Evolutionary conservation across 2,888 invertebrate species (phyloP), one percentile per base, ranked within the genome.

Genomic region (Rhagophthalmus giganteus): DNA sequence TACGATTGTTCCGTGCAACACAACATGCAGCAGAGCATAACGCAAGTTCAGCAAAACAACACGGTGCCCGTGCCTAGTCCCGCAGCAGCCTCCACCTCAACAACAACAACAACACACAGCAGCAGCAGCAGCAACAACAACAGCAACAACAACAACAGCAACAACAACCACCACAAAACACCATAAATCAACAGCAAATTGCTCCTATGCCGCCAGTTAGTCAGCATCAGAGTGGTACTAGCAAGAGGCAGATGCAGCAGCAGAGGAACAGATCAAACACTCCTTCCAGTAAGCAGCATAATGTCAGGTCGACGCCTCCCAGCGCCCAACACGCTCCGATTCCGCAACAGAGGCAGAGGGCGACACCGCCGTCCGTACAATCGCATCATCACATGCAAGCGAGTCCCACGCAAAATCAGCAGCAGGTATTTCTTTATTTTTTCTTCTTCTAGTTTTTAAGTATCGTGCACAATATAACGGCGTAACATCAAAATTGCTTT

Each of bases 11-110:
- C 37, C 6, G 37, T 37, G 2, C 37, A 37, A n/a, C 54, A 45
- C 48, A 60, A 49, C 50, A 58, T 40, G 57, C 60, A 34, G 34
- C 55, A 9, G 57, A 55, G 40, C 63, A 69, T 11, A 59, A 71
- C 37, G 30, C 74, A 74, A 44, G 74, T 74, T 24, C 55, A 58
- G 37, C 60, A 50, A 26, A 65, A 65, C 35, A 66, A 64, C 14
- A 60, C 62, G 3, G 76, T 73, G 33, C 81, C 78, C 2, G 75
- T 78, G 27, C 75, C 78, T 3, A 75, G 79, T 64, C 77, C n/a
- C n/a, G n/a, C n/a, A n/a, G n/a, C n/a, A n/a, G n/a, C n/a, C n/a
- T n/a, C n/a, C n/a, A n/a, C n/a, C n/a, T n/a, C n/a, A n/a, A n/a
- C n/a, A n/a, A n/a, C n/a, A n/a, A n/a, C n/a, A n/a, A n/a, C n/a